Evolutionary conservation across 1,140 invertebrate genomes (phyloP), one percentile per base, ranked within the genome.

Genomic region (Grapholita molesta): DNA sequence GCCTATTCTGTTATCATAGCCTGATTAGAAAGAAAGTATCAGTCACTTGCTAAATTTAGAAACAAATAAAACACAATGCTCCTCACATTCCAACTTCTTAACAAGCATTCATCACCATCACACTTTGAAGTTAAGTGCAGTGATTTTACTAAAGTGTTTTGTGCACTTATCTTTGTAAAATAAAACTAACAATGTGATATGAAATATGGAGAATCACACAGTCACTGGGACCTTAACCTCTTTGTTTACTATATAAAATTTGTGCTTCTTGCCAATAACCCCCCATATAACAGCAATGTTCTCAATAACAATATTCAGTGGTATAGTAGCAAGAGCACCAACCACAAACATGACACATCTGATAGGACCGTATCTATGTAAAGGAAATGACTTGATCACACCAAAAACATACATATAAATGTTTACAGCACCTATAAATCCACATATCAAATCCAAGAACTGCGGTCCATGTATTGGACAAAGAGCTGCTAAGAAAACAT

Each of bases 381-480:
- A 90, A 8, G 96, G 97, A 83, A 99, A 99, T 30, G 98, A 99
- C 86, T 99, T 99, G 25, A 99, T 94, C 0, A 99, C 97, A 71
- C 98, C 98, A 92, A 99, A 99, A 48, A 99, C 94, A 84, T 98
- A 99, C 96, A 99, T 98, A 86, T 99, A 99, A 77, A 99, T 95
- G 88, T 98, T 98, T 3, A 98, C 96, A 52, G 95, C 97, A 64
- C 95, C 97, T 72, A 97, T 96, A 81, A 99, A 99, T 52, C 96
- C 96, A 89, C 96, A 97, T 1, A 98, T 78, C 72, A 98, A 95
- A 88, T 99, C 97, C 70, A 99, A 94, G 30, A 96, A 53, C 66
- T 95, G 94, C 64, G 96, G 95, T 88, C 97, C 97, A 0, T 96
- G 96, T 75, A 99, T 96, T 0, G 98, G 98, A 92, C 94, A 98